Evolutionary conservation across 2,888 invertebrate genomes (phyloP), one percentile per base, ranked within the genome.

Genomic region (Seira musarum): DNA sequence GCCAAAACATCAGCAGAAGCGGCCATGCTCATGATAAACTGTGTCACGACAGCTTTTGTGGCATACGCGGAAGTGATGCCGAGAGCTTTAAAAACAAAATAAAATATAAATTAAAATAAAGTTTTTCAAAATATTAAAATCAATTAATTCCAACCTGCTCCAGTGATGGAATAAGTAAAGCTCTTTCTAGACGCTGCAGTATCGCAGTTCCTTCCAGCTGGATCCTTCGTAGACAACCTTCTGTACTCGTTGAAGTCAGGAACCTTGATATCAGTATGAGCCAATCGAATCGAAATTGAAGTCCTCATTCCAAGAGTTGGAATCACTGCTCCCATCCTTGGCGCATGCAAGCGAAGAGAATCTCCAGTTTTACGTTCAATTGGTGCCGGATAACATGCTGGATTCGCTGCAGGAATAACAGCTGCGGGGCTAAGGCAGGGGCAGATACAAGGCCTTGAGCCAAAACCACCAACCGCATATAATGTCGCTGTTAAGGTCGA

Each of bases 1-100:
- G 99, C 99, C 88, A 98, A 90, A 1, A 98, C 97, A 91, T 99
- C 98, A 84, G 96, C 96, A 0, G 97, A 93, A 0, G 98, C 96
- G 70, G 94, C 93, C 94, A 99, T 94, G 0, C 93, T 93, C 13
- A 92, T 90, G 0, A 98, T 91, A 83, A 97, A 93, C 76, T 94
- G 92, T 0, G 92, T 92, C n/a, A 98, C 95, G 0, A 95, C 87
- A 0, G 93, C 91, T 89, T 99, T 99, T 57, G 96, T 96, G 0
- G 92, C 92, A 88, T 97, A 98, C 0, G 94, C 94, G 60, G 92
- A 91, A 53, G 92, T 93, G 5, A 96, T 91, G 77, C 94, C 92
- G 69, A n/a, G 6, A 61, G 15, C 3, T 3, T 69, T 70, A 5
- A 71, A 17, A 35, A 25, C 6, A 8, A 19, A 17, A 30, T 2